Evolutionary conservation across 2,888 invertebrate genomes (phyloP).

Genomic region (Drosophila rubida): DNA sequence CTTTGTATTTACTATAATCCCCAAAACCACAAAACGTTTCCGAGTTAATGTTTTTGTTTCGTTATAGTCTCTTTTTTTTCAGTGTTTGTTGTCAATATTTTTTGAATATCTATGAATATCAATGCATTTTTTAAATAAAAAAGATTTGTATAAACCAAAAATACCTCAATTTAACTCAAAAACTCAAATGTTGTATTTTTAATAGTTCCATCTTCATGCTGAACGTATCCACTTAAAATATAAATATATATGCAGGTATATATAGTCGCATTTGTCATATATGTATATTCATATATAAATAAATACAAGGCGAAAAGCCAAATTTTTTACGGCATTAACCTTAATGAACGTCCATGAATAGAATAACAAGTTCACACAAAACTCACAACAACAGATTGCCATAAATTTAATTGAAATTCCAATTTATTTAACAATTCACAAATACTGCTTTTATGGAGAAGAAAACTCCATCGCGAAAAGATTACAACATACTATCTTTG

Average conservation of each 20-base stretch:
- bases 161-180: not conserved
- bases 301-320: slow-evolving; percentile 44
- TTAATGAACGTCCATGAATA: slow-evolving; percentile 65
- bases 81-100: not conserved
- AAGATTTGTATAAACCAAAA: not conserved
- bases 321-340: slow-evolving; percentile 69
- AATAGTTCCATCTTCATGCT: not conserved
- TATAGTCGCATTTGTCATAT: slow-evolving; percentile 14
- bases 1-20: not conserved
- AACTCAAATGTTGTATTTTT: not conserved
- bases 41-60: not conserved
- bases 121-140: not conserved
- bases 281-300: slow-evolving; percentile 22
- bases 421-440: not conserved
- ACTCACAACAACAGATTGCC: slow-evolving; percentile 17
- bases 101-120: not conserved
- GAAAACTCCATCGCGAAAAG: too few relatives aligned
- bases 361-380: slow-evolving; percentile 38
- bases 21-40: not conserved
- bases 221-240: slow-evolving; percentile 6
- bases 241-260: slow-evolving; percentile 1
- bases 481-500: too few relatives aligned
- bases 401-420: slow-evolving; percentile 4
- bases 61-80: not conserved
- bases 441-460: not conserved